These are phyloP conservation scores for Muscidifurax raptorellus DNA, from an alignment of 1,140 invertebrate species.

Conservation along the genomic window DNA sequence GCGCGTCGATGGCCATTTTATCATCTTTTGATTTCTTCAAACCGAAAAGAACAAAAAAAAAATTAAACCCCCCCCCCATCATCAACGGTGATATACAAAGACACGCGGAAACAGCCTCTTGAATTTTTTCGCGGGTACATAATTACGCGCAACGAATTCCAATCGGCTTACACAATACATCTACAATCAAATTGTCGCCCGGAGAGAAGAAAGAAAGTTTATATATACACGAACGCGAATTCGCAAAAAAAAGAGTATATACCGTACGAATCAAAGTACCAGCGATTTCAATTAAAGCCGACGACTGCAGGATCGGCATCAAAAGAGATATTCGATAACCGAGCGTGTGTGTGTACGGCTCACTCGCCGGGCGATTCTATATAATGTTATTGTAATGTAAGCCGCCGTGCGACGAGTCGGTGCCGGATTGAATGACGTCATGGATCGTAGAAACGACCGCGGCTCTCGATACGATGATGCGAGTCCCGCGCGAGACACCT, in stretches of 20 bases:
- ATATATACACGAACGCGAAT: neutral
- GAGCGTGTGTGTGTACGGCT: too few relatives aligned
- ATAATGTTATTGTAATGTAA: constrained; percentile 44
- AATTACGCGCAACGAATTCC: constrained; percentile 21
- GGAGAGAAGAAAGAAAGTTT: neutral
- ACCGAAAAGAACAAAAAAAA: neutral
- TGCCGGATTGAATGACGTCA: constrained; percentile 37
- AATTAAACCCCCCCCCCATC: neutral
- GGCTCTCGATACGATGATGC: too few relatives aligned
- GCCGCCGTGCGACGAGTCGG: constrained; percentile 25
- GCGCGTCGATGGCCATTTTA: constrained; percentile 18
- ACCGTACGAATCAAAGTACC: constrained; percentile 22
- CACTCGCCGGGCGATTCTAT: constrained; percentile 7
- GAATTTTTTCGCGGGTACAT: neutral
- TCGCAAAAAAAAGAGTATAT: neutral
- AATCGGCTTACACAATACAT: neutral
- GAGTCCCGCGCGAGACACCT: neutral
- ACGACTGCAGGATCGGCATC: constrained; percentile 21
- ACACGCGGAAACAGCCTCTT: neutral
- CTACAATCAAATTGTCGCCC: constrained; percentile 11
- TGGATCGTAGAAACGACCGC: neutral
- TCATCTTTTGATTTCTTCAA: constrained; percentile 19
- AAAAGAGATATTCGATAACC: neutral
- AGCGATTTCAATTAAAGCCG: constrained; percentile 28
- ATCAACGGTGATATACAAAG: neutral